A percentile compares a stretch with the other conserved stretches of the same genome.
These are phyloP conservation scores for Azemiops feae DNA, from an alignment of 2,113 vertebrate species.

Conservation along the genomic window DNA sequence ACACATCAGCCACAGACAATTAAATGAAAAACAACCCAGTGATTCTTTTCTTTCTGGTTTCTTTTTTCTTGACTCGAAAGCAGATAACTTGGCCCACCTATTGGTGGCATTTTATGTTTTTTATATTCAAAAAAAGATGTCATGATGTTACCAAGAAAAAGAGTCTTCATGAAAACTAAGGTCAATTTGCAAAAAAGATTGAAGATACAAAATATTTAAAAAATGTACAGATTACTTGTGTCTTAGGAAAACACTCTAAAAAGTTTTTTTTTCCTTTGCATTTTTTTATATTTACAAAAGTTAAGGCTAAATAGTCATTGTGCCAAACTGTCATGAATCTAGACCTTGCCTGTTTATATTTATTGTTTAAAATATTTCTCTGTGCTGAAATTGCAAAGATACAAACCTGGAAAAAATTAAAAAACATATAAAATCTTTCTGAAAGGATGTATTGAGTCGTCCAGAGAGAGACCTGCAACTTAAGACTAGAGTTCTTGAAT, in stretches of 20 bases:
- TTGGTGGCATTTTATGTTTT: constrained; percentile 50
- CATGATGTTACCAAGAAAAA: constrained; percentile 56
- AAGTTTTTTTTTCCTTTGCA: constrained; percentile 30
- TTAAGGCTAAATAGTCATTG: constrained; percentile 76
- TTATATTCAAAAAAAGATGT: constrained; percentile 53
- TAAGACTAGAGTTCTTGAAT: background rate
- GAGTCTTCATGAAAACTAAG: constrained; percentile 42
- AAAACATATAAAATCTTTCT: constrained; percentile 20
- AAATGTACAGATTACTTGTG: constrained; percentile 56
- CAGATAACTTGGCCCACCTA: constrained; percentile 62
- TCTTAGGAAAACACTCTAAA: constrained; percentile 68
- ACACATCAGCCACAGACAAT: constrained; percentile 71
- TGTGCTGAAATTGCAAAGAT: constrained; percentile 38
- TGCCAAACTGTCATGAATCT: constrained; percentile 57
- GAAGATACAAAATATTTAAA: constrained; percentile 75
- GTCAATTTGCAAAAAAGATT: constrained; percentile 68
- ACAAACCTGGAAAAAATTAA: constrained; percentile 21
- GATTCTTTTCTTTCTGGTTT: constrained; percentile 76
- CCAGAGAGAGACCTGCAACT: background rate
- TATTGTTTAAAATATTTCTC: constrained; percentile 47
- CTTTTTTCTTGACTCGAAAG: constrained; percentile 62
- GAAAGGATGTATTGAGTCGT: background rate
- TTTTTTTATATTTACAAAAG: constrained; percentile 68
- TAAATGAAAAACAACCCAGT: constrained; percentile 73
- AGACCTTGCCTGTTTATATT: constrained; percentile 37